Conservation (phyloP, 2,113 vertebrate genomes). For the Antennarius striatus region DNA sequence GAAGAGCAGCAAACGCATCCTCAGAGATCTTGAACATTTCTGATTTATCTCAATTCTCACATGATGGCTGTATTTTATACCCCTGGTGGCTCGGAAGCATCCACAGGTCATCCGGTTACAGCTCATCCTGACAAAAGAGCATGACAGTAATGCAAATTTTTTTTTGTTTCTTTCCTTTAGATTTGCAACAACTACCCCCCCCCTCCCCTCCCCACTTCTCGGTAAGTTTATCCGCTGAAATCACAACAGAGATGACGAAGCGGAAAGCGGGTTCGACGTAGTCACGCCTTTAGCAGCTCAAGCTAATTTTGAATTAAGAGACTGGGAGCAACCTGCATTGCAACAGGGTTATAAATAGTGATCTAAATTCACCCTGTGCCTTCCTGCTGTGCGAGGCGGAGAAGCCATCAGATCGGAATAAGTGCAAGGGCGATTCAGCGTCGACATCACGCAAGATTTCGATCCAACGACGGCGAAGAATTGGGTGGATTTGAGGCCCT, state of each 20-base stretch:
- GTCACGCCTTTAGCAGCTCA: background rate
- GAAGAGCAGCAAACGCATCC: slow-evolving; percentile 31
- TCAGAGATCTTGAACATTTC: slow-evolving; percentile 49
- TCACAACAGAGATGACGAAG: too few relatives aligned
- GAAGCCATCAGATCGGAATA: slow-evolving; percentile 38
- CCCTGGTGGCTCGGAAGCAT: slow-evolving; percentile 22
- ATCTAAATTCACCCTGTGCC: slow-evolving; percentile 32
- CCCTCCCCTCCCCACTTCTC: too few relatives aligned
- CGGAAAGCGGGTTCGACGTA: background rate
- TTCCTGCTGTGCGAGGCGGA: slow-evolving; percentile 39
- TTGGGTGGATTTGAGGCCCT: slow-evolving; percentile 23
- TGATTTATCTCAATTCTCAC: slow-evolving; percentile 40
- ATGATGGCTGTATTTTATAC: slow-evolving; percentile 29
- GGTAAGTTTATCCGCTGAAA: too few relatives aligned
- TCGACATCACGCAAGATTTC: slow-evolving; percentile 24
- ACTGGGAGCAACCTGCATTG: slow-evolving; percentile 50
- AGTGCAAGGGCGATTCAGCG: slow-evolving; percentile 13
- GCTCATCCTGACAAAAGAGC: too few relatives aligned
- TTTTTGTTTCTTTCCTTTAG: too few relatives aligned
- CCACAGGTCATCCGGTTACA: slow-evolving; percentile 19
- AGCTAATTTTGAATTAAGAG: slow-evolving; percentile 23
- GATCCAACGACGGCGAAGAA: slow-evolving; percentile 46
- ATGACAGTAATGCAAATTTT: too few relatives aligned
- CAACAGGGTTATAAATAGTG: slow-evolving; percentile 63
- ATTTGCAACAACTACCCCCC: too few relatives aligned